Conservation (phyloP, 2,888 invertebrate genomes). For the Nemurella pictetii region DNA sequence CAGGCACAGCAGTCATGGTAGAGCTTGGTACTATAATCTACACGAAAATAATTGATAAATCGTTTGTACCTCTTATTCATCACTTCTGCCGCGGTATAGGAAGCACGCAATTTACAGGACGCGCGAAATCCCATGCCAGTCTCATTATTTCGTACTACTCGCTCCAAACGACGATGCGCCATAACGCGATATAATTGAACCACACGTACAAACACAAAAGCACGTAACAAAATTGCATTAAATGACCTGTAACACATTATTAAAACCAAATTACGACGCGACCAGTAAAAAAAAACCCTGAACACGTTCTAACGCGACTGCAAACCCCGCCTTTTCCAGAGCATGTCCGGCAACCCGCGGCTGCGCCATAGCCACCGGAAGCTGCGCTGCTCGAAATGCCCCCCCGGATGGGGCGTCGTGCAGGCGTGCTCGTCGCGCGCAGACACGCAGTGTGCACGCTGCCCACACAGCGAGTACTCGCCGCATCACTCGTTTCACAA, state of each 20-base stretch:
- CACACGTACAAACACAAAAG: neutral
- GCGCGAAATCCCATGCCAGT: neutral
- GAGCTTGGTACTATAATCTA: neutral
- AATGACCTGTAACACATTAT: neutral
- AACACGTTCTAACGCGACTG: too few relatives aligned
- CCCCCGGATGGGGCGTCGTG: constrained; percentile 52
- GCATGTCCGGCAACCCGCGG: constrained; percentile 47
- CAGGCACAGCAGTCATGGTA: neutral
- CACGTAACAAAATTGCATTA: neutral
- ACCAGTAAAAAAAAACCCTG: too few relatives aligned
- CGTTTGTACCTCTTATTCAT: neutral
- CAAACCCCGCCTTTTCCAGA: constrained; percentile 28
- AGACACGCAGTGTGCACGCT: constrained; percentile 52
- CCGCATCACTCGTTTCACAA: constrained; percentile 51
- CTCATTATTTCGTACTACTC: neutral
- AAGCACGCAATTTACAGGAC: neutral
- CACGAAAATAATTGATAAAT: neutral
- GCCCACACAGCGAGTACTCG: constrained; percentile 51
- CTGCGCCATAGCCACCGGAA: constrained; percentile 50
- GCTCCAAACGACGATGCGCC: too few relatives aligned
- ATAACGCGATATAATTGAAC: neutral
- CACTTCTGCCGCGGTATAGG: neutral
- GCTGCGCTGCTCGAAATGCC: constrained; percentile 52
- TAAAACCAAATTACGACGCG: neutral
- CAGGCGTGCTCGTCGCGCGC: constrained; percentile 42